phyloP scores from a whole-genome alignment of 2,113 vertebrate species.

The Macquaria ambigua region DNA sequence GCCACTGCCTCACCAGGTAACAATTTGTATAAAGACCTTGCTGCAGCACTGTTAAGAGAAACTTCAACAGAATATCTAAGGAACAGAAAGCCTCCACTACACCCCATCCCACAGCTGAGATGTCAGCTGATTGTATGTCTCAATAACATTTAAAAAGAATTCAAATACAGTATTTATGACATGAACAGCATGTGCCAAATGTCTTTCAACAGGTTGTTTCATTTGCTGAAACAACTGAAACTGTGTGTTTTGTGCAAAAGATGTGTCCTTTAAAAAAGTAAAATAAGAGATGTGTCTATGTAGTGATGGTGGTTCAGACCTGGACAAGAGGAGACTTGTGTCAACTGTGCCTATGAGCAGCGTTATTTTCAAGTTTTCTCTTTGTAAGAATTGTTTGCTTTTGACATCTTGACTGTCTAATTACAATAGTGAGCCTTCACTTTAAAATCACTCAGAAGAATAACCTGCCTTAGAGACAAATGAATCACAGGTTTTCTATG shows the following conservation, averaged over 20 bases:
- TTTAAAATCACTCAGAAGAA: slow-evolving; percentile 31
- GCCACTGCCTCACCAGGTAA: slow-evolving; percentile 16
- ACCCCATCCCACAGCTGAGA: not conserved
- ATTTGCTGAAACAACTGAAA: slow-evolving; percentile 13
- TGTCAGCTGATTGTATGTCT: slow-evolving; percentile 18
- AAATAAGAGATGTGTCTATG: slow-evolving; percentile 38
- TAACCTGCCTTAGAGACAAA: slow-evolving; percentile 53
- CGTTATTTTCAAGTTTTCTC: slow-evolving; percentile 36
- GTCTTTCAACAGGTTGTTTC: slow-evolving; percentile 30
- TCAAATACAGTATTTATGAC: slow-evolving; percentile 28
- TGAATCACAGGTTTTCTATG: slow-evolving; percentile 23
- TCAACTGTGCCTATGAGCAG: slow-evolving; percentile 59
- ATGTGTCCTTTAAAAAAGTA: slow-evolving; percentile 17
- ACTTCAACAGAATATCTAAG: not conserved
- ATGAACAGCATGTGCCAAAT: slow-evolving; percentile 63
- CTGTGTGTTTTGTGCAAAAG: slow-evolving; percentile 49
- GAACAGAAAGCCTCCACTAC: slow-evolving; percentile 23
- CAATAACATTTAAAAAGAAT: not conserved
- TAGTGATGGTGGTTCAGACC: slow-evolving; percentile 20
- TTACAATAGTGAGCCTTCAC: slow-evolving; percentile 33
- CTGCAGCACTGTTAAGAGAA: slow-evolving; percentile 17
- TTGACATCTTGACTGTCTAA: slow-evolving; percentile 44
- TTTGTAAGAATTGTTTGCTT: slow-evolving; percentile 41
- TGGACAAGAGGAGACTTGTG: slow-evolving; percentile 19
- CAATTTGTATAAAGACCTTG: slow-evolving; percentile 10